A percentile compares a stretch with the other conserved stretches of the same genome.
These are phyloP conservation scores for Limenitis camilla DNA, from an alignment of 2,888 invertebrate species.

Conservation along the genomic window DNA sequence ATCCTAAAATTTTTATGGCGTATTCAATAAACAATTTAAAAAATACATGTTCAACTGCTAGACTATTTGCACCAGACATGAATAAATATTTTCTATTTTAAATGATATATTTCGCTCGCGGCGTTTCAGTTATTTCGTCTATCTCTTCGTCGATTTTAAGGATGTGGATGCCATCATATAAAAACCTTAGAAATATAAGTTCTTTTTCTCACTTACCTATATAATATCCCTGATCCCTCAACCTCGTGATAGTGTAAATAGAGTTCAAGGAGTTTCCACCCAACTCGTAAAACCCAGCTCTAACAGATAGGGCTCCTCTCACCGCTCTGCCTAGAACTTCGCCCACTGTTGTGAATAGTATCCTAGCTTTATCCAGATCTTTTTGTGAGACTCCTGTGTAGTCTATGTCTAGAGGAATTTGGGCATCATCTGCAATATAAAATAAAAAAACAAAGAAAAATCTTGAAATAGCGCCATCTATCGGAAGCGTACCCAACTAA, in stretches of 20 bases:
- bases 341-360: constrained; percentile 83
- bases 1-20: no score
- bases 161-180: background rate
- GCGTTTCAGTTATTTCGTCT: background rate
- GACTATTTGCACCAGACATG: no score
- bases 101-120: background rate
- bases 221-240: constrained; percentile 84
- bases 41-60: no score
- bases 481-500: no score
- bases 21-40: no score
- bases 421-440: constrained; percentile 57
- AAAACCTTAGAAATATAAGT: background rate
- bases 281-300: constrained; percentile 86
- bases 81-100: no score
- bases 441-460: background rate
- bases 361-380: constrained; percentile 76
- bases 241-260: constrained; percentile 84
- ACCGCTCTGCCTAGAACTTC: constrained; percentile 79
- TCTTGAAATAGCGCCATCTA: no score
- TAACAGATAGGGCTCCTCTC: constrained; percentile 75
- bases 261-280: constrained; percentile 93
- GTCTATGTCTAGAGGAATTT: constrained; percentile 77
- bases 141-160: background rate
- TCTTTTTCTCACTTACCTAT: constrained; percentile 76
- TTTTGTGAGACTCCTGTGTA: constrained; percentile 77